Percentiles rank a stretch among this genome's conserved stretches.
These are phyloP conservation scores for Echinops telfairi DNA, from an alignment of 2,113 vertebrate species.

Conservation along the genomic window DNA sequence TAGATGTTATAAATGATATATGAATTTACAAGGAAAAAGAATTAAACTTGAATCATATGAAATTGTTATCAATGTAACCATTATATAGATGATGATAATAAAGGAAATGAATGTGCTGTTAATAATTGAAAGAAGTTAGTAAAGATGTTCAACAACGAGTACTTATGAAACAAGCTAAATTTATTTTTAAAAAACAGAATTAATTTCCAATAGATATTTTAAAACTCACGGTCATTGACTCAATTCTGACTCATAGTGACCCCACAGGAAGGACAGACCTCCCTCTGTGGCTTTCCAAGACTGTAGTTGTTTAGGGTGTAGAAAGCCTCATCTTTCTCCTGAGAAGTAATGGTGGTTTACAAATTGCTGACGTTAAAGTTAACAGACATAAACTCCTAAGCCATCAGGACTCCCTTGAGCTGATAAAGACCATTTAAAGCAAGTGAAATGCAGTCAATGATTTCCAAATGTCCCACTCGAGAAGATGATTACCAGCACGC, in stretches of 20 bases:
- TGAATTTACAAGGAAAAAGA: neutral
- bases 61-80: slow-evolving; percentile 44
- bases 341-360: too few species aligned
- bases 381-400: too few species aligned
- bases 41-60: slow-evolving; percentile 28
- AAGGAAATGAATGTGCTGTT: neutral
- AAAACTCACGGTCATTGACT: too few species aligned
- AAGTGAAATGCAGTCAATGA: neutral
- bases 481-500: neutral
- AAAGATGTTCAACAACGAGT: neutral
- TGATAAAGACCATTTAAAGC: neutral
- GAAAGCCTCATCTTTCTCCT: too few species aligned
- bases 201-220: slow-evolving; percentile 13
- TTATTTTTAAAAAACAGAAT: slow-evolving; percentile 7
- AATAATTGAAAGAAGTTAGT: slow-evolving; percentile 19
- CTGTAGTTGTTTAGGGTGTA: too few species aligned
- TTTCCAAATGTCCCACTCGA: neutral
- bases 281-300: too few species aligned
- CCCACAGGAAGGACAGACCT: too few species aligned
- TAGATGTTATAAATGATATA: slow-evolving; percentile 61
- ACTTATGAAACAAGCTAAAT: neutral
- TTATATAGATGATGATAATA: slow-evolving; percentile 21
- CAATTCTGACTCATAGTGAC: too few species aligned
- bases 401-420: too few species aligned
- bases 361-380: too few species aligned